Evolutionary conservation across 1,140 invertebrate species (phyloP), one percentile per base, ranked within the genome.

Genomic region (Megalonaias nervosa): DNA sequence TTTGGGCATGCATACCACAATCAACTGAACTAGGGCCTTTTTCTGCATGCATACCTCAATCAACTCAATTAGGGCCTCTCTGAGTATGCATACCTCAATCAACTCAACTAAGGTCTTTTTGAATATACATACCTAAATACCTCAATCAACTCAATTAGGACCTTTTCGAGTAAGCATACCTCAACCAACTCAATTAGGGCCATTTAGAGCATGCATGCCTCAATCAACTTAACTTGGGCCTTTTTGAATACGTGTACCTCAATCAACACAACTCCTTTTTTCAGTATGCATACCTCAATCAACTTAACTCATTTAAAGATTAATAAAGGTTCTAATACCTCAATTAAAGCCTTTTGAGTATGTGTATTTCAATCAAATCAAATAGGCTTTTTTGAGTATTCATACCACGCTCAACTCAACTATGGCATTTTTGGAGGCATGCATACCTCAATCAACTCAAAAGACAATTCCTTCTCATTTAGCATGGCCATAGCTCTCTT

Each of bases 391-490:
- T 31, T 1, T 1, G 26, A 3, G 26, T 3, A 31, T 31, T 1
- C 26, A 31, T 31, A 31, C 1, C 26, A 2, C 26, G 4, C 1
- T 31, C 26, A 31, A 31, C 26, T 31, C 26, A 31, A 31, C 26
- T 31, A 31, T 3, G 26, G 26, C 4, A 31, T 31, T 31, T 31
- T 31, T 31, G 26, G 26, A 4, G 26, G 26, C 2, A 55, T 38
- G 64, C 81, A 82, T 84, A 92, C 92, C 90, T 97, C 97, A 68
- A 99, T 94, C 0, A 99, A 89, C 89, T 99, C 97, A 90, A 98
- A 98, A 83, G 95, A 96, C 70, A 98, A 93, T 91, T 98, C 96
- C 88, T 95, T 96, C 86, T 99, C 98, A 55, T 93, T 95, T 15
- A 99, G 81, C 84, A 94, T 92, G 0, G 93, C 89, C 94, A 99